These are phyloP conservation scores for Upupa epops DNA, from an alignment of 2,113 vertebrate genomes.

Conservation along the genomic window DNA sequence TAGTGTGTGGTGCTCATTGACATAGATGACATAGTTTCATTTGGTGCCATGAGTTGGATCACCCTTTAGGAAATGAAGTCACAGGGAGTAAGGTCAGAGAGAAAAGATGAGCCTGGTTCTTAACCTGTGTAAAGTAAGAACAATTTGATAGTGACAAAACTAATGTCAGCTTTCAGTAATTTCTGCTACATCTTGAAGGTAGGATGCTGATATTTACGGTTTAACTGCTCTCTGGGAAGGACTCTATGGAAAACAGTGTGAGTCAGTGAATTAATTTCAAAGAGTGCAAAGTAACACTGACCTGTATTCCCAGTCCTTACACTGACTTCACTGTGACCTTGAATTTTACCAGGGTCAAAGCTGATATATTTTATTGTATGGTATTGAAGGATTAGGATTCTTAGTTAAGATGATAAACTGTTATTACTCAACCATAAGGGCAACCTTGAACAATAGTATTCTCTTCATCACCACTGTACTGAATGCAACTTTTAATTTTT, in stretches of 20 bases:
- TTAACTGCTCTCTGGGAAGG: not conserved
- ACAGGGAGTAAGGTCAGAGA: not conserved
- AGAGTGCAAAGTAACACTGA: not conserved
- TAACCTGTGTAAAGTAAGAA: not conserved
- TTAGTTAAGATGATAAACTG: not conserved
- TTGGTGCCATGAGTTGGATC: not conserved
- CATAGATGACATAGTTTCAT: not conserved
- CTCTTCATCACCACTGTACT: not conserved
- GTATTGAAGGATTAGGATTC: not conserved
- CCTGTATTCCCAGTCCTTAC: not conserved
- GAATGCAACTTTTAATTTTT: not conserved
- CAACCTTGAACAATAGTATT: not conserved
- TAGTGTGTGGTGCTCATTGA: accelerated
- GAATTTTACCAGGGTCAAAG: not conserved
- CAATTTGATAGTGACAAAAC: not conserved
- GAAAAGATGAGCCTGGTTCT: not conserved
- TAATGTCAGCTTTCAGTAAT: not conserved
- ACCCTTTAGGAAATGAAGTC: not conserved
- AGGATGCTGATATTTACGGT: not conserved
- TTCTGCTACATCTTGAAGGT: not conserved
- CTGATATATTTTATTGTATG: not conserved
- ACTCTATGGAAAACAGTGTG: not conserved
- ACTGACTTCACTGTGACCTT: not conserved
- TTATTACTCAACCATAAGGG: not conserved
- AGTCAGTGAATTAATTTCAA: not conserved